Conservation (phyloP, 2,113 vertebrate species). For the Empidonax traillii region DNA sequence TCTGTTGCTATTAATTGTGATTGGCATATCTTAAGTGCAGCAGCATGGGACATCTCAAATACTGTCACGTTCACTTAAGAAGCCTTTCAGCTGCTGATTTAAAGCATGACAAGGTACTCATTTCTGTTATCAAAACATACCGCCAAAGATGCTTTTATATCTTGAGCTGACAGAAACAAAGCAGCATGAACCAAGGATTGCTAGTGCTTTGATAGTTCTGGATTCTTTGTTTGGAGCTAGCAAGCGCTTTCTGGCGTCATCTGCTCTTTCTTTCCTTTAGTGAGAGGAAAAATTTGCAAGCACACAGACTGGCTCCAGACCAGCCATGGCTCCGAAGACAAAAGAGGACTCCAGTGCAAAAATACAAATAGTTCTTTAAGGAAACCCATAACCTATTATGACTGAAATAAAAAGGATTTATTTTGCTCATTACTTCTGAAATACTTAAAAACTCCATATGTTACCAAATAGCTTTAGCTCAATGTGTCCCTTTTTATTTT, state of each 20-base stretch:
- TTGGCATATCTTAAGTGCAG: slow-evolving; percentile 36
- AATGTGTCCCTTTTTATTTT: background rate
- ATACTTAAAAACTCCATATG: background rate
- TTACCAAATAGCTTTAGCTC: background rate
- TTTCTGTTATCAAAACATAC: slow-evolving; percentile 45
- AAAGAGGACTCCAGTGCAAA: background rate
- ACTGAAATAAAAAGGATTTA: background rate
- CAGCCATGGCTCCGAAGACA: background rate
- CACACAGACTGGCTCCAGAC: background rate
- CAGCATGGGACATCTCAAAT: background rate
- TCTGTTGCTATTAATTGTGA: slow-evolving; percentile 66
- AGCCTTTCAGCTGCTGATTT: slow-evolving; percentile 37
- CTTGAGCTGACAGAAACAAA: background rate
- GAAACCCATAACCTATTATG: background rate
- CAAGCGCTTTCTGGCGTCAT: fast-evolving
- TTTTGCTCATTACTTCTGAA: background rate
- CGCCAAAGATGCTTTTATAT: background rate
- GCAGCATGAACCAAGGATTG: background rate
- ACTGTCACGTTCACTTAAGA: slow-evolving; percentile 46
- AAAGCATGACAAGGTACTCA: slow-evolving; percentile 43
- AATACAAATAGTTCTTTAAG: background rate
- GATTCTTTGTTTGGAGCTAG: background rate
- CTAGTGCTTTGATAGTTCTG: background rate
- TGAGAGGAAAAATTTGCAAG: background rate
- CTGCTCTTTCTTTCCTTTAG: background rate